Percentiles rank a stretch among this genome's conserved stretches.
These are phyloP conservation scores for Melanotaenia pygmaea DNA, from an alignment of 2,797 vertebrate genomes.

Conservation along the genomic window DNA sequence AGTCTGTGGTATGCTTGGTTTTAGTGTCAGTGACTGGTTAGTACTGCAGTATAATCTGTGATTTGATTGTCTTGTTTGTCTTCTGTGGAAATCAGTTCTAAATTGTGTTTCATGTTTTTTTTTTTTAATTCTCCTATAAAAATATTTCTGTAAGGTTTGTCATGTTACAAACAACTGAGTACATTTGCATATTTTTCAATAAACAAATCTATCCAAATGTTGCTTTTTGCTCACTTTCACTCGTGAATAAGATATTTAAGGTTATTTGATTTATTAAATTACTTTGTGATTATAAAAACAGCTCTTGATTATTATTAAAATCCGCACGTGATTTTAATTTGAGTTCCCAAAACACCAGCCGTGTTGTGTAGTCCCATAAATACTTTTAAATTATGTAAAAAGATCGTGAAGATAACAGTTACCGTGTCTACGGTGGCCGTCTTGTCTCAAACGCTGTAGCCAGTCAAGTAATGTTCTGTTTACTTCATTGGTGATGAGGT, in stretches of 20 bases:
- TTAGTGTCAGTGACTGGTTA: conserved; percentile 38
- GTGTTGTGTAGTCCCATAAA: no score
- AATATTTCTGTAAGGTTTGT: conserved; percentile 17
- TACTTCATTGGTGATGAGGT: conserved; percentile 60
- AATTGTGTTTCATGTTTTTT: conserved; percentile 26
- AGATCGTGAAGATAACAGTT: no score
- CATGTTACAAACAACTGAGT: conserved; percentile 28
- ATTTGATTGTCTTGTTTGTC: conserved; percentile 34
- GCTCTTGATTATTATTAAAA: no score
- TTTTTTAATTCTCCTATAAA: conserved; percentile 36
- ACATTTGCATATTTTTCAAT: conserved; percentile 56
- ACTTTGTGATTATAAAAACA: no score
- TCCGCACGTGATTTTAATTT: no score
- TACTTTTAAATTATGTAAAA: no score
- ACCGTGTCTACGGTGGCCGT: conserved; percentile 63
- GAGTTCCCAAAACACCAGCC: no score
- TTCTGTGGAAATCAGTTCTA: conserved; percentile 49
- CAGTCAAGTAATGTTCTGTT: conserved; percentile 27
- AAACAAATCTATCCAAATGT: conserved; percentile 21
- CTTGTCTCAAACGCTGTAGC: conserved; percentile 13
- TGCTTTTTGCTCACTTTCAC: background rate
- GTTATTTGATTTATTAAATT: no score
- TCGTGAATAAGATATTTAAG: no score
- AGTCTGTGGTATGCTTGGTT: conserved; percentile 49
- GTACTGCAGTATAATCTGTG: conserved; percentile 45